phyloP scores from a whole-genome alignment of 2,888 invertebrate species.

The Octonoba sinensis region DNA sequence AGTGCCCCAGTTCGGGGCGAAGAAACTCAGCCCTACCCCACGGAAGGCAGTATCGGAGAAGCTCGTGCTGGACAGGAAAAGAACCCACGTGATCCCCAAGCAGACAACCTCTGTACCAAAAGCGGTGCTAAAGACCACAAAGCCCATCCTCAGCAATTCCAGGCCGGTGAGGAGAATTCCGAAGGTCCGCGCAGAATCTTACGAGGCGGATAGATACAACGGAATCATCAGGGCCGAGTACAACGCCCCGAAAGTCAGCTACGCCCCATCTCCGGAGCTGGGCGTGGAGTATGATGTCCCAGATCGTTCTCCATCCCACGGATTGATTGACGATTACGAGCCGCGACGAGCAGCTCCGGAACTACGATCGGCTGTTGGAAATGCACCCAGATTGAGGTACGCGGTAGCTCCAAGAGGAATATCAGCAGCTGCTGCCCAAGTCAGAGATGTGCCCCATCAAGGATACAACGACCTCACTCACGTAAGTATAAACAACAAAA shows the following conservation, averaged over 20 bases:
- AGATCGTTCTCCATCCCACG: background rate
- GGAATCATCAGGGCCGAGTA: constrained; percentile 11
- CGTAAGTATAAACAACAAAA: constrained; percentile 10
- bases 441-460: background rate
- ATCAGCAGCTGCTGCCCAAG: background rate
- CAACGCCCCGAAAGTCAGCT: constrained; percentile 19
- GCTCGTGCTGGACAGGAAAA: background rate
- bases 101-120: constrained; percentile 24
- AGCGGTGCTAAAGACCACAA: constrained; percentile 20
- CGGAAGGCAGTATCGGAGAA: constrained; percentile 1
- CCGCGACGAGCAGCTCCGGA: background rate
- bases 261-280: constrained; percentile 19
- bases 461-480: constrained; percentile 22
- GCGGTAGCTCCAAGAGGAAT: constrained; percentile 23
- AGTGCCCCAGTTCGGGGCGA: constrained; percentile 41
- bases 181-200: background rate
- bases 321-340: constrained; percentile 21
- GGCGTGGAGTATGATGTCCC: constrained; percentile 50
- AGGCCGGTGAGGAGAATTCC: constrained; percentile 28
- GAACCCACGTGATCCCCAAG: background rate
- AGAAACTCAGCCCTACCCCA: constrained; percentile 19
- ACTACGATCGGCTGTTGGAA: constrained; percentile 38
- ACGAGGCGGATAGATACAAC: constrained; percentile 1
- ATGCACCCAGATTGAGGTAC: constrained; percentile 39
- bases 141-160: constrained; percentile 23